Evolutionary conservation across 2,797 vertebrate genomes (phyloP).

Genomic region (Acomys russatus): DNA sequence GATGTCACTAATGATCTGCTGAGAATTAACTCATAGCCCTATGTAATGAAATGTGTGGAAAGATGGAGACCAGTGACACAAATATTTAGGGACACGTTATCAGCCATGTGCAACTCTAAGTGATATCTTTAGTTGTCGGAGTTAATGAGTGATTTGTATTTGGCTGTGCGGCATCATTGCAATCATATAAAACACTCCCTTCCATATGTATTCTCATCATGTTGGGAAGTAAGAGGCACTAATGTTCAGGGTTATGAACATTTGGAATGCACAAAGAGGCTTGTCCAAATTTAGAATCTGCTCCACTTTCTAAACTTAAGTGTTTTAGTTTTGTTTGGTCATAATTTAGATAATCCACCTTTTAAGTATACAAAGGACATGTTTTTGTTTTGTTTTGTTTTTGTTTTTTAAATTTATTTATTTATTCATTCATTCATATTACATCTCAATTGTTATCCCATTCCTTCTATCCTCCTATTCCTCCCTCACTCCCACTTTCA

Average conservation of each 20-base stretch:
- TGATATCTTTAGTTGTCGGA: not conserved
- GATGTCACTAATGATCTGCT: not conserved
- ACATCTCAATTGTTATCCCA: too few species aligned
- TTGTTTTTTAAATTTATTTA: too few species aligned
- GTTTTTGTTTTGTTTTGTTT: too few species aligned
- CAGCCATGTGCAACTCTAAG: not conserved
- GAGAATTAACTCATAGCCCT: not conserved
- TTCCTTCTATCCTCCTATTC: too few species aligned
- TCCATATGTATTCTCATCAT: fast-evolving
- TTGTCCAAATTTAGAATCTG: not conserved
- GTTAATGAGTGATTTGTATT: not conserved
- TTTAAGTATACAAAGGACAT: not conserved
- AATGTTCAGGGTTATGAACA: fast-evolving
- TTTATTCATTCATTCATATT: too few species aligned
- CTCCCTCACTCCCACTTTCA: too few species aligned
- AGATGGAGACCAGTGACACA: not conserved
- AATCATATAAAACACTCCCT: fast-evolving
- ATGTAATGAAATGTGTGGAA: too few species aligned
- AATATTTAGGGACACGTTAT: not conserved
- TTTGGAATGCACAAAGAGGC: not conserved
- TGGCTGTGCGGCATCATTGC: fast-evolving
- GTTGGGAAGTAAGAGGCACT: too few species aligned
- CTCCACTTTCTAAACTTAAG: not conserved
- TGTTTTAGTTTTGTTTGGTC: not conserved
- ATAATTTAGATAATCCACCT: not conserved